Percentiles rank a stretch among this genome's conserved stretches.
These are phyloP conservation scores for Hestina assimilis DNA, from an alignment of 1,140 invertebrate genomes.

Conservation along the genomic window DNA sequence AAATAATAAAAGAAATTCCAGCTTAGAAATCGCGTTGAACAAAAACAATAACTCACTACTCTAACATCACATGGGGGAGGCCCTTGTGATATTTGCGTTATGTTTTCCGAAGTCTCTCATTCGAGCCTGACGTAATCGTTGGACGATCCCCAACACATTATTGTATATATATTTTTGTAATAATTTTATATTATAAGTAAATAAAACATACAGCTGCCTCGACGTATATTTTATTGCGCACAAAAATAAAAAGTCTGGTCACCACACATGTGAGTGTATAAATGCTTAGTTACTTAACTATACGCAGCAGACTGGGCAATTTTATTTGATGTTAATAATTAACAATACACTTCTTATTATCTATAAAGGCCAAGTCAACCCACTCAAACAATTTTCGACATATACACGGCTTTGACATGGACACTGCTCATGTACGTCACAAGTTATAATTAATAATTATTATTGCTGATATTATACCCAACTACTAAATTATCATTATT, in stretches of 20 bases:
- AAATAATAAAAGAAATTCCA: too few species aligned
- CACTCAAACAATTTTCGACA: constrained; percentile 48
- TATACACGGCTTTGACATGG: constrained; percentile 31
- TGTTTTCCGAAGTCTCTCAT: too few species aligned
- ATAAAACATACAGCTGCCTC: constrained; percentile 30
- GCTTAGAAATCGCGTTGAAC: too few species aligned
- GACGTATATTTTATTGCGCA: constrained; percentile 66
- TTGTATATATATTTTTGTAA: too few species aligned
- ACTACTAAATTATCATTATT: neutral
- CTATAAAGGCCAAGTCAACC: constrained; percentile 32
- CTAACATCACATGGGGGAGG: too few species aligned
- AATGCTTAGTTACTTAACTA: constrained; percentile 59
- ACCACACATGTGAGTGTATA: constrained; percentile 62
- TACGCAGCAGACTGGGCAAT: constrained; percentile 49
- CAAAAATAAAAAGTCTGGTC: constrained; percentile 67
- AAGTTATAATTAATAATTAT: constrained; percentile 11
- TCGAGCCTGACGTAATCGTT: too few species aligned
- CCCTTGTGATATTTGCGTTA: too few species aligned
- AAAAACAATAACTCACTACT: too few species aligned
- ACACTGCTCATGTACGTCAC: constrained; percentile 27
- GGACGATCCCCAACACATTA: too few species aligned
- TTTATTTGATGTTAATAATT: constrained; percentile 33
- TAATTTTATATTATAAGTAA: neutral
- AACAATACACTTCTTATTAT: constrained; percentile 13
- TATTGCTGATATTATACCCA: constrained; percentile 8